phyloP scores from a whole-genome alignment of 2,113 vertebrate species.

The Turdus rufiventris region DNA sequence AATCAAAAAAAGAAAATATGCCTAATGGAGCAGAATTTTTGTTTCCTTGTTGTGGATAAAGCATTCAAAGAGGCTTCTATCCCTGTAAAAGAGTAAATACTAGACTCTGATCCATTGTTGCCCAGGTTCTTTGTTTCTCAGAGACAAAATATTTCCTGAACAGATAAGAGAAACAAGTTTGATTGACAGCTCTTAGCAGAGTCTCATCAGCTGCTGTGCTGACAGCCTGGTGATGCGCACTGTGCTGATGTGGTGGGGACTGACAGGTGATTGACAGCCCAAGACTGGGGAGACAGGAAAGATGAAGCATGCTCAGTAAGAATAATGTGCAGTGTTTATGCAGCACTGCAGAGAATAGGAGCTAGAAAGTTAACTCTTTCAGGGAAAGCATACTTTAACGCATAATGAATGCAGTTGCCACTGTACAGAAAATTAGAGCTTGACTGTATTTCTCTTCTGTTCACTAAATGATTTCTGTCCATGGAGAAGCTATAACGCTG shows the following conservation, averaged over 20 bases:
- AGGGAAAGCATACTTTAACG: neutral
- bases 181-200: conserved; percentile 73
- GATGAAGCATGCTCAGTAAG: conserved; percentile 70
- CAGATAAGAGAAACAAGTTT: conserved; percentile 73
- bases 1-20: neutral
- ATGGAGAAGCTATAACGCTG: neutral
- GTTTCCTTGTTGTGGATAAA: conserved; percentile 10
- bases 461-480: neutral
- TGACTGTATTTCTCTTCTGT: neutral
- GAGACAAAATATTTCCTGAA: conserved; percentile 79
- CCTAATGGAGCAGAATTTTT: neutral
- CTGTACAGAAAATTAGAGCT: neutral
- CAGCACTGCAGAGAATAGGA: conserved; percentile 49
- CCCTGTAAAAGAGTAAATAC: conserved; percentile 39
- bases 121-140: conserved; percentile 74
- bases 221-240: conserved; percentile 72
- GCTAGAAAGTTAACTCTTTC: conserved; percentile 65
- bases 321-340: conserved; percentile 67
- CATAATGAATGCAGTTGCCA: neutral
- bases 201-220: conserved; percentile 74
- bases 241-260: conserved; percentile 69
- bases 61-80: conserved; percentile 7
- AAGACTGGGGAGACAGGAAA: conserved; percentile 62
- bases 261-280: conserved; percentile 81
- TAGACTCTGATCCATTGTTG: conserved; percentile 64